phyloP scores from a whole-genome alignment of 2,113 vertebrate genomes.

The Larimichthys polyactis region DNA sequence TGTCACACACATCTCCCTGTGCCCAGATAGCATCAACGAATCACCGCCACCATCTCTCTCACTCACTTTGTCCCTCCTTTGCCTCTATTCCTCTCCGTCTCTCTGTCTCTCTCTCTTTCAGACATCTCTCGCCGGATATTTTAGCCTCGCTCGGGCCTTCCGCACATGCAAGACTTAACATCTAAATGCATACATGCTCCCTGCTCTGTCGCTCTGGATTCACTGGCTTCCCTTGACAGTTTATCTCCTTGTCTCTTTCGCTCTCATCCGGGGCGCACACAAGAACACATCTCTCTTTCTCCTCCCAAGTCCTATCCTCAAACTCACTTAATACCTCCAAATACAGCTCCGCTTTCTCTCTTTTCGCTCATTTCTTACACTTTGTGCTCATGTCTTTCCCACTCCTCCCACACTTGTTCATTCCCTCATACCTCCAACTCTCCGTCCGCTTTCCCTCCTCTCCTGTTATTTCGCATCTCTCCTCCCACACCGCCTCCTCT shows the following conservation, averaged over 20 bases:
- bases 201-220: constrained; percentile 69
- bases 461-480: constrained; percentile 43
- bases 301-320: constrained; percentile 36
- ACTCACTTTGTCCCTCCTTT: constrained; percentile 61
- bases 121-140: constrained; percentile 50
- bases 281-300: constrained; percentile 62
- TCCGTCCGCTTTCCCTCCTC: constrained; percentile 50
- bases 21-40: constrained; percentile 83
- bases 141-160: constrained; percentile 51
- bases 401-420: constrained; percentile 73
- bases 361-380: constrained; percentile 32
- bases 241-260: constrained; percentile 74
- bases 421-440: constrained; percentile 56
- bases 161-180: constrained; percentile 55
- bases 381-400: constrained; percentile 55
- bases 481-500: constrained; percentile 53
- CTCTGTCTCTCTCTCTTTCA: neutral
- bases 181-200: constrained; percentile 68
- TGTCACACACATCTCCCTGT: constrained; percentile 84
- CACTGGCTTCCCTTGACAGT: constrained; percentile 64
- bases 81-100: constrained; percentile 19
- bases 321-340: constrained; percentile 61
- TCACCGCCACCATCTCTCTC: constrained; percentile 79
- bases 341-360: constrained; percentile 28
- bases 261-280: constrained; percentile 62